phyloP scores from a whole-genome alignment of 2,797 vertebrate genomes.

The Rhinichthys osculus region DNA sequence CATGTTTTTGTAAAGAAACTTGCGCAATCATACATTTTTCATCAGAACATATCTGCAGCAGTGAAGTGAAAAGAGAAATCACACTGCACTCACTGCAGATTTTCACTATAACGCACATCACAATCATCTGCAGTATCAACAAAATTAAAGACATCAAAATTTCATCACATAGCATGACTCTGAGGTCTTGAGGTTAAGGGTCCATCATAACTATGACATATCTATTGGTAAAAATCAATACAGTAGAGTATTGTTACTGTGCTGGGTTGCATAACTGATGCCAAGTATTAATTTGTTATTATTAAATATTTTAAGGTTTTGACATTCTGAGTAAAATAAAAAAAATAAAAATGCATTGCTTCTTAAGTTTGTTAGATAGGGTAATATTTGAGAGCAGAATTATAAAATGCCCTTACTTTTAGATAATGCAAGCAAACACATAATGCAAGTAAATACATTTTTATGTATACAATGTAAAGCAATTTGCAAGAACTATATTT shows the following conservation, averaged over 20 bases:
- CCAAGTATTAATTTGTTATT: conserved; percentile 24
- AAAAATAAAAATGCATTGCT: neutral
- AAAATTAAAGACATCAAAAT: conserved; percentile 3
- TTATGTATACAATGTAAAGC: neutral
- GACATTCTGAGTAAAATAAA: neutral
- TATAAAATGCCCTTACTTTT: neutral
- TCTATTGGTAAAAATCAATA: conserved; percentile 12
- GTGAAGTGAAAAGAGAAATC: conserved; percentile 1
- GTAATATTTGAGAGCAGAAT: neutral
- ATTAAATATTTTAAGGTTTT: conserved; percentile 1
- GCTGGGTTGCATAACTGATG: neutral
- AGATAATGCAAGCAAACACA: neutral
- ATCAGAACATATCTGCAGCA: conserved; percentile 8
- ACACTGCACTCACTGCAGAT: conserved; percentile 12
- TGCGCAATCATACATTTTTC: neutral
- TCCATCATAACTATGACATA: conserved; percentile 21
- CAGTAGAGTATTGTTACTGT: neutral
- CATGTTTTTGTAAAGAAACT: neutral
- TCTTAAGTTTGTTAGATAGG: neutral
- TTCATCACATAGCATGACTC: conserved; percentile 2
- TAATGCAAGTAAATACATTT: neutral
- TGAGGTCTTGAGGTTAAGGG: too few relatives aligned
- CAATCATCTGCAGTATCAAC: neutral
- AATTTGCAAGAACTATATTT: neutral
- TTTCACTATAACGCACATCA: neutral